Conservation (phyloP, 2,888 invertebrate species). For the Thereva nobilitata region DNA sequence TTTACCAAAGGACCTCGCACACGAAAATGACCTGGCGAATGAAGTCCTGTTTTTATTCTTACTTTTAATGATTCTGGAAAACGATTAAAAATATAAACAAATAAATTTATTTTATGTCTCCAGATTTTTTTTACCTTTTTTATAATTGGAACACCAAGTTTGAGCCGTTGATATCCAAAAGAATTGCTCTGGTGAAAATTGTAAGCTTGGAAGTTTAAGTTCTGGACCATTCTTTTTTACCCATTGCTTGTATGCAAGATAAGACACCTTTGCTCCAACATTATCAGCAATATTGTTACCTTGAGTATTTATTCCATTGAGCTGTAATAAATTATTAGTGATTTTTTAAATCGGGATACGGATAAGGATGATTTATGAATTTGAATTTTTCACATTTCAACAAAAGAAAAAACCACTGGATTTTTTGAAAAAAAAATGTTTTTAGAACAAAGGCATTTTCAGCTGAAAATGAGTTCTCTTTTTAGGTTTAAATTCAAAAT, state of each 20-base stretch:
- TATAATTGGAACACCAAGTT: slow-evolving; percentile 85
- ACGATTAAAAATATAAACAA: neutral
- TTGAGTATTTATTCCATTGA: slow-evolving; percentile 90
- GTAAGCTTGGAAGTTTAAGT: slow-evolving; percentile 70
- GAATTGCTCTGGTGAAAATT: slow-evolving; percentile 71
- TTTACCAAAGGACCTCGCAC: slow-evolving; percentile 93
- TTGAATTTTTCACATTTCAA: too few relatives aligned
- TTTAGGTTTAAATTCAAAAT: too few relatives aligned
- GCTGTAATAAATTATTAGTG: slow-evolving; percentile 59
- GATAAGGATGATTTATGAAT: too few relatives aligned
- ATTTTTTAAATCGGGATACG: too few relatives aligned
- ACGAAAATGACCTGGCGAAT: slow-evolving; percentile 77
- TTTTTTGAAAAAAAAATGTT: too few relatives aligned
- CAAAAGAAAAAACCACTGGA: too few relatives aligned
- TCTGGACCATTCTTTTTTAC: slow-evolving; percentile 69
- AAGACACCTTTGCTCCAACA: slow-evolving; percentile 90
- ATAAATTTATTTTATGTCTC: neutral
- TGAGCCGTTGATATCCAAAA: slow-evolving; percentile 86
- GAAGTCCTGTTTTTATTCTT: slow-evolving; percentile 80
- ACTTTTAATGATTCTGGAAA: slow-evolving; percentile 70
- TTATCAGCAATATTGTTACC: slow-evolving; percentile 96
- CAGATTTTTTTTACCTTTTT: slow-evolving; percentile 58
- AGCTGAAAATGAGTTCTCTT: too few relatives aligned
- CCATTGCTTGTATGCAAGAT: slow-evolving; percentile 81
- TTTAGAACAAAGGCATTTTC: too few relatives aligned